Evolutionary conservation across 1,140 invertebrate species (phyloP), one percentile per base, ranked within the genome.

Genomic region (Ceratina australensis): DNA sequence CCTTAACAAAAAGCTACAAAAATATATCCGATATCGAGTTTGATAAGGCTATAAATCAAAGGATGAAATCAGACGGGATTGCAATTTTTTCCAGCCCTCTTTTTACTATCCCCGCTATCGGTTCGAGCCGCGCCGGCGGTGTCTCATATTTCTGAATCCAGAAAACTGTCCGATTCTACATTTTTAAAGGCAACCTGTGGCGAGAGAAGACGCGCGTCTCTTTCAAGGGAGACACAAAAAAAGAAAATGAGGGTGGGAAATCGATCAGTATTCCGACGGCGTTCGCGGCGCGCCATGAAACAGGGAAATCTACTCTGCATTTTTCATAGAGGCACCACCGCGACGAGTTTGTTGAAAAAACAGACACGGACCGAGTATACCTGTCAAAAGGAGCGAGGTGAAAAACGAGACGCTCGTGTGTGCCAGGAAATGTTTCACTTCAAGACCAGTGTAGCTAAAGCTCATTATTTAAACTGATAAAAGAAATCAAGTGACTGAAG

Each of bases 111-210:
- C 33, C 5, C 33, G 33, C 33, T 5, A 42, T 42, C 33, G 10
- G 15, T 60, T 49, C 20, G 5, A 16, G 16, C 2, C 33, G n/a
- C n/a, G 10, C 1, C 64, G 7, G 1, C 18, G n/a, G 28, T 22
- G 4, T 5, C 24, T 0, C 26, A 5, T 42, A 2, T 42, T 42
- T 42, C 22, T 47, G 22, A 49, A 47, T 20, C 10, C 24, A 3
- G 16, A 69, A 61, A 49, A 18, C 22, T 20, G 28, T 16, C 50
- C 7, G 33, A n/a, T 60, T 50, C 26, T 28, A 15, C 57, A 63
- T 72, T 18, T 72, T 50, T 63, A 72, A 18, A 63, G n/a, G 59
- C 71, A 72, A 72, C 59, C 47, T 72, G 71, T 72, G 24, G 68
- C 54, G 7, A 26, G 4, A 13, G 52, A 52, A 33, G 12, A 52